Base-by-base conservation (phyloP, 2,888 invertebrate species). In the Tachina fera region DNA sequence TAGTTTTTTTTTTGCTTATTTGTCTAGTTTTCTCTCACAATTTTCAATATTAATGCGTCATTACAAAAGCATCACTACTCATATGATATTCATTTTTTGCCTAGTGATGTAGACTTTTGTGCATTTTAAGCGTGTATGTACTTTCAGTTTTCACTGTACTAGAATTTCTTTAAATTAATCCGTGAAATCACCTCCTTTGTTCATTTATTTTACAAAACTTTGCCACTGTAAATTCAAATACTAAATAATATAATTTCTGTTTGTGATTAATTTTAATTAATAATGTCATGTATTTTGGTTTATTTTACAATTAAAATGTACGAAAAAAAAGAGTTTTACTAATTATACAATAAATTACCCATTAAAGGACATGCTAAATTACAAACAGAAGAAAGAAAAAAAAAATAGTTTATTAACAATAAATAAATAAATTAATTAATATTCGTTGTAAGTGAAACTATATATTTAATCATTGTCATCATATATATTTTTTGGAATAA, bases 381-480 rank as follows among this genome's bases (percentile, higher is more conserved):
- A 83, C 71, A 5, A 81, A 53, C 2, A n/a, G 16, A 68, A 78
- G 11, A 51, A 16, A 67, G 31, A 58, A 77, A 58, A 67, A 60
- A 14, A 14, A 4, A 61, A 22, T 14, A 9, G 45, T 11, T 68
- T 68, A 68, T 67, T 45, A 68, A 75, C 49, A 80, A 67, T 67
- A 60, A 67, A 74, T 65, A 67, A 67, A 76, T 82, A 41, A 85
- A 86, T 83, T 83, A 83, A 83, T 83, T 79, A 67, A 79, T 86
- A 72, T 82, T 86, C 86, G 86, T 86, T 86, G 86, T 86, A 83
- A 83, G 83, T 83, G 86, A 82, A 86, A 86, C 86, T 79, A 83
- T 79, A 83, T 43, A 60, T 61, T 67, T 71, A 58, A 79, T 53
- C 61, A 71, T 67, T 51, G 5, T 71, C 13, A 41, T 51, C 19